A percentile compares a stretch with the other conserved stretches of the same genome.
Conservation (phyloP, 2,888 invertebrate species). For the Nephrotoma flavescens region DNA sequence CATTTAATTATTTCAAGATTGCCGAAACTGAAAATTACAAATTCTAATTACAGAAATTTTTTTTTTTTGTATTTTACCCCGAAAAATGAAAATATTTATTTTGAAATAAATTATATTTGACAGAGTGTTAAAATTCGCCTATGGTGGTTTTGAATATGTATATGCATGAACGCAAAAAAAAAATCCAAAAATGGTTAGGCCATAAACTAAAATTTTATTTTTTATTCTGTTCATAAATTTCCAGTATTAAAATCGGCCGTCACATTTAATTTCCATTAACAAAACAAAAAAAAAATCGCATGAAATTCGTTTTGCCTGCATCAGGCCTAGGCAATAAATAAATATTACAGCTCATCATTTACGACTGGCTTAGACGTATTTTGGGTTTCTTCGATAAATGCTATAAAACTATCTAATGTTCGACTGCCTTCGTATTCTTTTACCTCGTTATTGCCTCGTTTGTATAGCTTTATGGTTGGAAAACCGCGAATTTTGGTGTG, state of each 20-base stretch:
- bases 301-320: background rate
- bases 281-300: background rate
- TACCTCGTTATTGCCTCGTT: background rate
- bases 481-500: background rate
- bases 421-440: background rate
- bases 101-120: background rate
- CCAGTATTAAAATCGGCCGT: background rate
- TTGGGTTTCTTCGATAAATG: background rate
- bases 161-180: background rate
- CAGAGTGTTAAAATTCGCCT: background rate
- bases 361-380: background rate
- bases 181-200: background rate
- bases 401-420: background rate
- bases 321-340: background rate
- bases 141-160: background rate
- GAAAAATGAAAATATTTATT: background rate
- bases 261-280: background rate
- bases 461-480: background rate
- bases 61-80: background rate
- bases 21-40: background rate
- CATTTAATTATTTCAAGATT: background rate
- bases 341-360: background rate
- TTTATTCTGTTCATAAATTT: background rate
- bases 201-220: background rate
- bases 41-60: background rate